Evolutionary conservation across 2,797 vertebrate genomes (phyloP), one percentile per base, ranked within the genome.

Genomic region (Phrynocephalus guinanensis): DNA sequence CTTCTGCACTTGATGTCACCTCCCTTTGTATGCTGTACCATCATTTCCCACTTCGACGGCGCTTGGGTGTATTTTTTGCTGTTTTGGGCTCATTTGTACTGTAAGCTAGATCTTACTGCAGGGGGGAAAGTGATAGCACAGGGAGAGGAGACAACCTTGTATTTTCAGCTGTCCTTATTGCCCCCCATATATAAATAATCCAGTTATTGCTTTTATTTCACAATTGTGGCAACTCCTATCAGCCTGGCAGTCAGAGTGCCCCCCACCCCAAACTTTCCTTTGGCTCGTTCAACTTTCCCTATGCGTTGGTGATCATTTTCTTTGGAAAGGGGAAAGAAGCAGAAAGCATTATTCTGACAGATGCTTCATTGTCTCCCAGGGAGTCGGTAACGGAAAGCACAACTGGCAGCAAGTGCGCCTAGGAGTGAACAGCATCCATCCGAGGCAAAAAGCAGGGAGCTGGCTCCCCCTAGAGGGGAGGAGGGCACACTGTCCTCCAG

Each of bases 11-110:
- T 79, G 88, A 77, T 80, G 75, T 63, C 79, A 1, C 86, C 82
- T 82, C 86, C 75, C 77, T 70, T 67, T 10, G 56, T 22, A 73
- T 16, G 26, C 8, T 1, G 20, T 33, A 2, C 73, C 81, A 26
- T 79, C 88, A 84, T 90, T 86, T 88, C 83, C 28, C 67, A 86
- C 67, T 90, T 85, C 90, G 90, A 91, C 86, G 85, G 48, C 22
- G 10, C 82, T 68, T 1, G 66, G 38, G 86, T 9, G 76, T 83
- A 44, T 63, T 52, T 72, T 79, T 63, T 75, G 56, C 80, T 79
- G 83, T 89, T 50, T 81, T 20, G 78, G 48, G 68, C 82, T 13
- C 9, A 22, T 63, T n/a, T 82, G 76, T 84, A 28, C 75, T 70
- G 26, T 20, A 22, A 91, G 78, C 66, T 28, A n/a, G 15, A 22